A percentile compares a stretch with the other conserved stretches of the same genome.
Evolutionary conservation across 1,140 invertebrate species (phyloP).

Genomic region (Lepidurus couesii): DNA sequence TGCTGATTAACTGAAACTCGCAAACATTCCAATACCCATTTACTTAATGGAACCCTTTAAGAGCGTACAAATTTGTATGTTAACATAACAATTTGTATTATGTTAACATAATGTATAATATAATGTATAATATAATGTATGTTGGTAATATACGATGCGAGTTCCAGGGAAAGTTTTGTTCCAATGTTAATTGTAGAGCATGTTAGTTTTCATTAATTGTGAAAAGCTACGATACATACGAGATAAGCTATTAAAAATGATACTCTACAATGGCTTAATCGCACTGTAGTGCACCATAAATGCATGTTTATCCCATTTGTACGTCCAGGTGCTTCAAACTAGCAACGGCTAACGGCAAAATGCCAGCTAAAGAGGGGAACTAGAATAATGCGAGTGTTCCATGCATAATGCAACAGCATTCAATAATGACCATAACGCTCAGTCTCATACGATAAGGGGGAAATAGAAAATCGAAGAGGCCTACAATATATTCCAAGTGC

Average conservation of each 20-base stretch:
- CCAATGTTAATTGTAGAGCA: too few relatives aligned
- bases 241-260: background rate
- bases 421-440: slow-evolving; percentile 1
- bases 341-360: background rate
- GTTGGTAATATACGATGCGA: too few relatives aligned
- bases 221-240: background rate
- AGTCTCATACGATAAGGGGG: background rate
- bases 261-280: background rate
- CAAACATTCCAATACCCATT: too few relatives aligned
- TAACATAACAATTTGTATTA: too few relatives aligned
- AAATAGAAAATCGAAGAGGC: background rate
- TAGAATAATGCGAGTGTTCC: background rate
- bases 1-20: background rate
- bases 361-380: background rate
- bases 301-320: slow-evolving; percentile 19
- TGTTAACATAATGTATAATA: too few relatives aligned
- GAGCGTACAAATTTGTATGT: too few relatives aligned
- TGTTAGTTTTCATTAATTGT: too few relatives aligned
- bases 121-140: too few relatives aligned
- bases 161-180: too few relatives aligned
- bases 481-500: background rate
- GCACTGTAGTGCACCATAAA: background rate
- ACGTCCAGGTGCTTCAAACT: slow-evolving; percentile 9
- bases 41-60: too few relatives aligned
- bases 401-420: background rate